Conservation (phyloP, 2,113 vertebrate species). For the Campylomormyrus tamandua region DNA sequence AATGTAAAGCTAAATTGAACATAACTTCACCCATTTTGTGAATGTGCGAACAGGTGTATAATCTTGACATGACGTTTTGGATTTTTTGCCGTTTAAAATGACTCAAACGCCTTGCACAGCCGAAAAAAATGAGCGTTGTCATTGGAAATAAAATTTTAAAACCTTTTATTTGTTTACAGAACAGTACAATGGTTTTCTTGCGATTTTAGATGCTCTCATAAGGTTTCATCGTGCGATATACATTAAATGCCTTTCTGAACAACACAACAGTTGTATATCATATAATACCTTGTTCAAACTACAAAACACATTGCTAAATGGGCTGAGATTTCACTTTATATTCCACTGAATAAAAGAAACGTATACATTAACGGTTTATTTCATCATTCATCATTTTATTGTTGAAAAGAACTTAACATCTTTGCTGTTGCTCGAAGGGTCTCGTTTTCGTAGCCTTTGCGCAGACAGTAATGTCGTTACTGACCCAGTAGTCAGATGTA, state of each 20-base stretch:
- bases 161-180: not conserved
- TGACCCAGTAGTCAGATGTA: conserved; percentile 68
- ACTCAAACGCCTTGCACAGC: not conserved
- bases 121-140: not conserved
- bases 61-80: not conserved
- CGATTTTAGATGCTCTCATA: not conserved
- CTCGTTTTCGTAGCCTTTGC: not conserved
- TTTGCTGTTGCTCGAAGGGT: not conserved
- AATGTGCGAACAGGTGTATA: not conserved
- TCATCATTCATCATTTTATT: not conserved
- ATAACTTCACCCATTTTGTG: not conserved
- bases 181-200: not conserved
- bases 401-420: not conserved
- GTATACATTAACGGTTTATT: not conserved
- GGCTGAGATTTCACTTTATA: not conserved
- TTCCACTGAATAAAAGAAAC: not conserved
- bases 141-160: not conserved
- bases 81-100: not conserved
- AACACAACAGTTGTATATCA: not conserved
- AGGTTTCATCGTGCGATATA: not conserved
- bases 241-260: not conserved
- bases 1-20: not conserved
- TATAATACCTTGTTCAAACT: not conserved
- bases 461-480: conserved; percentile 34
- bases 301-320: not conserved